Conservation (phyloP, 2,888 invertebrate species). For the Axea sp. region DNA sequence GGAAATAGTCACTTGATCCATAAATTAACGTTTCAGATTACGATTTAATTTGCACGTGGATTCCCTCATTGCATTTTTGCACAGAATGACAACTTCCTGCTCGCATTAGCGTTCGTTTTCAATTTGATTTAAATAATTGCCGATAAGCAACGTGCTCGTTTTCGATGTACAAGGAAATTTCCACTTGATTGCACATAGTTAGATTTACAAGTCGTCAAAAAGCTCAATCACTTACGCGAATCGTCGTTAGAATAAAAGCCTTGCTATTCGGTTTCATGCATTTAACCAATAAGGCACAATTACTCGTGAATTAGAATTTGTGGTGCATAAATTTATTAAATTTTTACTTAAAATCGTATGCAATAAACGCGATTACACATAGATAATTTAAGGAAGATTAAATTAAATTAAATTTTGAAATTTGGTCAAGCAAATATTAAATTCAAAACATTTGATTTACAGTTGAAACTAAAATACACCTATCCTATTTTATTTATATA, state of each 20-base stretch:
- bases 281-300: conserved; percentile 12
- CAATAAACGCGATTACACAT: no score
- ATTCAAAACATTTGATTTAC: no score
- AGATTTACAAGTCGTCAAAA: conserved; percentile 29
- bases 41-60: conserved; percentile 32
- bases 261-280: conserved; percentile 31
- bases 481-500: not conserved
- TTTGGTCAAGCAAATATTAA: no score
- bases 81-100: conserved; percentile 29
- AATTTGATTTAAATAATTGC: conserved; percentile 53
- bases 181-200: conserved; percentile 40
- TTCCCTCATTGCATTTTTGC: conserved; percentile 9
- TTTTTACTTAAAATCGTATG: no score
- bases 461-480: not conserved
- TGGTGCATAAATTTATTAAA: no score
- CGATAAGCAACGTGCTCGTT: conserved; percentile 36
- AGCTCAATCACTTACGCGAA: conserved; percentile 21
- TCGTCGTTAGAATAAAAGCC: conserved; percentile 5
- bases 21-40: conserved; percentile 9
- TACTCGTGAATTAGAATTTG: not conserved
- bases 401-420: no score
- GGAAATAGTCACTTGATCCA: conserved; percentile 3
- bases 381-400: no score
- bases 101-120: conserved; percentile 23
- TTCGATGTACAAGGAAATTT: conserved; percentile 45